Evolutionary conservation across 2,797 vertebrate genomes (phyloP), one percentile per base, ranked within the genome.

Genomic region (Amphiprion clarkii): DNA sequence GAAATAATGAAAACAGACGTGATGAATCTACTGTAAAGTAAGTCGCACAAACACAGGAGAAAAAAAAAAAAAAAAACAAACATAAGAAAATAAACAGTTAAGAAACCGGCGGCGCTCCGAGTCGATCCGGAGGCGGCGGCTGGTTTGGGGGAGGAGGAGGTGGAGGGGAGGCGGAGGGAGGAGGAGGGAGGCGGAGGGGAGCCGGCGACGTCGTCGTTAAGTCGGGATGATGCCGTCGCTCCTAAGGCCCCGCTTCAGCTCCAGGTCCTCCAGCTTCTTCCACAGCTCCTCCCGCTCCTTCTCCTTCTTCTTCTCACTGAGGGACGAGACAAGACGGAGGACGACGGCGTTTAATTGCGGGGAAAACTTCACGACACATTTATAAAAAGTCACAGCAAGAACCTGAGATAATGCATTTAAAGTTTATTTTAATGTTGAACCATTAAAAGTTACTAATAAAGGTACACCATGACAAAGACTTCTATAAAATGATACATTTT

Each of bases 221-320:
- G 97, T 98, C 75, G 97, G 97, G 94, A 99, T 99, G 94, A 99
- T 98, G 83, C 96, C 97, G 84, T 99, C 97, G 81, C 96, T 97
- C 93, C 96, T 96, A 94, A 98, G 97, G 96, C 97, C 97, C 94
- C 97, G 94, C 96, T 99, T 99, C 94, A 99, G 95, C 95, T 99
- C 98, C 94, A 99, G 94, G 93, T 99, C 98, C 94, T 98, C 97
- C 95, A 99, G 95, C 96, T 97, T 99, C 95, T 98, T 99, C 98
- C 98, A 99, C 78, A 99, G 93, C 90, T 99, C 98, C 95, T 99
- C 98, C 66, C 98, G 95, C 72, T 99, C 98, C 79, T 99, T 99
- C 93, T 99, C 98, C 90, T 98, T 99, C 93, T 99, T 99, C 95
- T 99, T 99, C 95, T 99, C 98, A 89, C 98, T 99, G 88, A 2